Evolutionary conservation across 2,797 vertebrate genomes (phyloP).

Genomic region (Steatocranus sp.): DNA sequence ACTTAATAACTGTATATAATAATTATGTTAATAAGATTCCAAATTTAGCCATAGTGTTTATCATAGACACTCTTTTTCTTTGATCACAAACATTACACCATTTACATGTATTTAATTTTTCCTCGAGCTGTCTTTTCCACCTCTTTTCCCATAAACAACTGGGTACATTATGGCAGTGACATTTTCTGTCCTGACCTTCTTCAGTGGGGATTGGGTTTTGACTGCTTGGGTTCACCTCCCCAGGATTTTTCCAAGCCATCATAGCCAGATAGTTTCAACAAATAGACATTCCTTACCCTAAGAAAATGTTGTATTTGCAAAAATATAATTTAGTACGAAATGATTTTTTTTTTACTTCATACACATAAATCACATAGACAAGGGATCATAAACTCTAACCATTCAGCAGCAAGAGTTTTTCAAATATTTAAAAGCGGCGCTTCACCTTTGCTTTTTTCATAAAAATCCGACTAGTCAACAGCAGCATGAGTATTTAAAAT

Average conservation of each 20-base stretch:
- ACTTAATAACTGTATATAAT: background rate
- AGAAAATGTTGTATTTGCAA: slow-evolving; percentile 33
- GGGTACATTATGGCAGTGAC: slow-evolving; percentile 77
- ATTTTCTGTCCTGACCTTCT: slow-evolving; percentile 78
- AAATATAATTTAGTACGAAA: slow-evolving; percentile 36
- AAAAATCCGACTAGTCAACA: background rate
- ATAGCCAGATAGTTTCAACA: slow-evolving; percentile 59
- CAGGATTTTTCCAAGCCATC: slow-evolving; percentile 71
- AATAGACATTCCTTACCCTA: slow-evolving; percentile 57
- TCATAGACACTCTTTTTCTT: background rate
- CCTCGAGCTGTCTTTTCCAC: slow-evolving; percentile 63
- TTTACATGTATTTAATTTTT: slow-evolving; percentile 50
- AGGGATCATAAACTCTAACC: background rate
- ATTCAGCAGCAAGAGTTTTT: background rate
- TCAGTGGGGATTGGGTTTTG: slow-evolving; percentile 64
- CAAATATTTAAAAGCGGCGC: background rate
- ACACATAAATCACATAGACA: background rate
- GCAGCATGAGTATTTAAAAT: background rate
- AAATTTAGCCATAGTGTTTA: background rate
- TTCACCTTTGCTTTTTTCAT: background rate
- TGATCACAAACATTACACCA: slow-evolving; percentile 7
- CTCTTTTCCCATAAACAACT: slow-evolving; percentile 58
- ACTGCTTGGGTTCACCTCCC: slow-evolving; percentile 76
- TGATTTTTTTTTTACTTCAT: slow-evolving; percentile 1
- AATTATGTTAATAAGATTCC: background rate